A percentile compares a stretch with the other conserved stretches of the same genome.
These are phyloP conservation scores for Heterodera filipjevi DNA, from an alignment of 2,888 invertebrate genomes.

Conservation along the genomic window DNA sequence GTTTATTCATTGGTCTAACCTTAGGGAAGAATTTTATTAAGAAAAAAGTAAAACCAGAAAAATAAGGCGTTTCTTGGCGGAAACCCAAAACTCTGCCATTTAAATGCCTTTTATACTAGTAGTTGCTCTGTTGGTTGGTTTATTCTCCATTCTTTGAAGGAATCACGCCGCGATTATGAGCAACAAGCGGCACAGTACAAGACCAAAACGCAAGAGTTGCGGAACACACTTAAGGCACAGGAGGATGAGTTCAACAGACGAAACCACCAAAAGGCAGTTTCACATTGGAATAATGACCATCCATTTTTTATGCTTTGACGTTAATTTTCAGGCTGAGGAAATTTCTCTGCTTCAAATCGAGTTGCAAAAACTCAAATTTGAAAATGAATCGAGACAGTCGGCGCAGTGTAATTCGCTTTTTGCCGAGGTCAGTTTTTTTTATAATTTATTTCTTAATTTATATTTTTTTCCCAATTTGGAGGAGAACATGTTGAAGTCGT, in stretches of 20 bases:
- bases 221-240: background rate
- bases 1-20: background rate
- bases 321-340: background rate
- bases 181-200: background rate
- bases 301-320: background rate
- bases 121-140: background rate
- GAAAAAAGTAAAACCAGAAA: no score
- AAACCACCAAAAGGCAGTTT: background rate
- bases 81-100: no score
- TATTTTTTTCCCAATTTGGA: no score
- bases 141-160: background rate
- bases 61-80: no score
- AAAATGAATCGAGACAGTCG: background rate
- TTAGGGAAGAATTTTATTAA: background rate
- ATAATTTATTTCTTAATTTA: no score
- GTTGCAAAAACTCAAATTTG: background rate
- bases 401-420: conserved; percentile 33
- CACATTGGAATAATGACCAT: background rate
- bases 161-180: background rate
- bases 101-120: background rate
- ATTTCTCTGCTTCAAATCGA: background rate
- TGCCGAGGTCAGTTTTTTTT: conserved; percentile 27
- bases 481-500: background rate
- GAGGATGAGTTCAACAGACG: background rate
- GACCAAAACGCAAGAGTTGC: background rate